phyloP scores from a whole-genome alignment of 2,888 invertebrate genomes.

The Pharmacophagus antenor region DNA sequence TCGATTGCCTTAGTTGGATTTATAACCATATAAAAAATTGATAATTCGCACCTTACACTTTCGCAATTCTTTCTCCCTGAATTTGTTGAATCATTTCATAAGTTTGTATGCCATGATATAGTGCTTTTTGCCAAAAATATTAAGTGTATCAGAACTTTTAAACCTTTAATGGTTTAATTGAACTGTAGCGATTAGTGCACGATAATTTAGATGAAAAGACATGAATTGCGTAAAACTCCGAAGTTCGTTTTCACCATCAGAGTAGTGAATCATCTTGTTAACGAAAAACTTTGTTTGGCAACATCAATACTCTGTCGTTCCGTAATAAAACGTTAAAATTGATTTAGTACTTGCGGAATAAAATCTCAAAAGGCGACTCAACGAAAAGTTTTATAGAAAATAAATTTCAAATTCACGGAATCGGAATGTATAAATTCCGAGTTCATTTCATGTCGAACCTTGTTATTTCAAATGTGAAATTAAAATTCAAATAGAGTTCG shows the following conservation, averaged over 20 bases:
- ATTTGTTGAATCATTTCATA: too few relatives aligned
- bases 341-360: background rate
- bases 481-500: constrained; percentile 21
- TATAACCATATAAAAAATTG: background rate
- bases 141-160: too few relatives aligned
- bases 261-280: background rate
- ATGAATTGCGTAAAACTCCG: background rate
- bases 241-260: background rate
- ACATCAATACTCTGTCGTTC: background rate
- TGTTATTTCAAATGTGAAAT: constrained; percentile 9
- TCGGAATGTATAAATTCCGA: constrained; percentile 5
- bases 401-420: background rate
- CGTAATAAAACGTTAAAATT: background rate
- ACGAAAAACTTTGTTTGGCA: background rate
- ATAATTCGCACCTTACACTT: background rate
- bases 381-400: background rate
- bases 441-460: background rate
- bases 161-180: too few relatives aligned
- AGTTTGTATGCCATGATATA: too few relatives aligned
- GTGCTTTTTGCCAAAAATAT: too few relatives aligned
- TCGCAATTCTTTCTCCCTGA: background rate
- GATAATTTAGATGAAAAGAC: too few relatives aligned
- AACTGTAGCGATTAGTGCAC: too few relatives aligned
- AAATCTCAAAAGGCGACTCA: background rate
- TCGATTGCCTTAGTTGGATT: constrained; percentile 5